Base-by-base conservation (phyloP, 2,888 invertebrate species). In the Tipula confusa region DNA sequence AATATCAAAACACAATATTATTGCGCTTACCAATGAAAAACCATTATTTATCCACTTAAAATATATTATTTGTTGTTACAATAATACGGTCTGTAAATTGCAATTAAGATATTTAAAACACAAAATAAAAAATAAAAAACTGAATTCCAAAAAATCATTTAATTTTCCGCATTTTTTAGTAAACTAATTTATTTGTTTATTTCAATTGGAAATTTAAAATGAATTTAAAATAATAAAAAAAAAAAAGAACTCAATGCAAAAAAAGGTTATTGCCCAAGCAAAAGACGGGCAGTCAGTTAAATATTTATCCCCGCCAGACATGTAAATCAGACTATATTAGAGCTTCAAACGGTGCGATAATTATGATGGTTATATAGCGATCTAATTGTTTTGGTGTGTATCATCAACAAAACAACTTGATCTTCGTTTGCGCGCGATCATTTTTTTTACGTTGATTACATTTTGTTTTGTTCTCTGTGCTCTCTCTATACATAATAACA, bases 151-250 rank as follows among this genome's bases (percentile, higher is more conserved):
- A 64, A 64, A 64, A 64, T 43, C 36, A 43, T 64, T 64, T 64
- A 48, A 9, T 64, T 24, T 64, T 64, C 24, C 43, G 43, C 24
- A 64, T 64, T 64, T n/a, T n/a, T 43, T 64, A 64, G 24, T 64
- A 64, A 64, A 64, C 11, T 24, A 64, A 64, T 64, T 24, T 43
- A 43, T 43, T 15, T 24, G 24, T 64, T n/a, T 64, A 64, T 64
- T 64, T 64, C 64, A 64, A 64, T 64, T 64, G 64, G 64, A 64
- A 64, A 64, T 64, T 64, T 64, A 64, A 64, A 64, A 64, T 64
- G 64, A 64, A 64, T 64, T 64, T 24, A 64, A 64, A 64, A 64
- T 64, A 64, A 64, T 64, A 24, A 24, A 24, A 64, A 24, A 24
- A 2, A 24, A 64, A 24, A n/a, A n/a, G n/a, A n/a, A 9, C 11